These are phyloP conservation scores for Laupala kohalensis DNA, from an alignment of 1,140 invertebrate genomes.

Conservation along the genomic window DNA sequence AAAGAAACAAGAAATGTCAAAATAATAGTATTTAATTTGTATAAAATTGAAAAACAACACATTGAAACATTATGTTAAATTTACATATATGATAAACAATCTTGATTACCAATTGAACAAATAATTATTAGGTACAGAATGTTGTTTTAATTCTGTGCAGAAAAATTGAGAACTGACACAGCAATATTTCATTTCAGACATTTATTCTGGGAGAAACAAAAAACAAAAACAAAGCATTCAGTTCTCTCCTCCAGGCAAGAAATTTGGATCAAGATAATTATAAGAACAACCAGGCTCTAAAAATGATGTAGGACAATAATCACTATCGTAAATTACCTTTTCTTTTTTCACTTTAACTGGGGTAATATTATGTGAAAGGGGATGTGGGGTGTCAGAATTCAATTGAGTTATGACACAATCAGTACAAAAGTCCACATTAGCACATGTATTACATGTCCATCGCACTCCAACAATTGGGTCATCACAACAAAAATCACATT, in stretches of 20 bases:
- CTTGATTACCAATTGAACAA: too few relatives aligned
- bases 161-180: too few relatives aligned
- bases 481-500: conserved; percentile 52
- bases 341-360: conserved; percentile 20
- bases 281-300: conserved; percentile 24
- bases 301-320: conserved; percentile 31
- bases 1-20: too few relatives aligned
- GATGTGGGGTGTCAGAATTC: conserved; percentile 28
- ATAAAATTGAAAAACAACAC: too few relatives aligned
- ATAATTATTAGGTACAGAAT: too few relatives aligned
- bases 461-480: conserved; percentile 50
- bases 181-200: too few relatives aligned
- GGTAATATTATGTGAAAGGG: conserved; percentile 27
- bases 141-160: too few relatives aligned
- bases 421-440: conserved; percentile 36
- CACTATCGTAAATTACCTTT: conserved; percentile 28
- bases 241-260: conserved; percentile 25
- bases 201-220: too few relatives aligned
- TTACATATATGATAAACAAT: too few relatives aligned
- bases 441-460: conserved; percentile 55
- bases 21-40: too few relatives aligned
- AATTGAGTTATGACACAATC: conserved; percentile 32
- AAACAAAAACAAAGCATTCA: too few relatives aligned
- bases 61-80: too few relatives aligned
- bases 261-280: conserved; percentile 39